phyloP scores from a whole-genome alignment of 2,888 invertebrate genomes.

The Limenitis camilla region DNA sequence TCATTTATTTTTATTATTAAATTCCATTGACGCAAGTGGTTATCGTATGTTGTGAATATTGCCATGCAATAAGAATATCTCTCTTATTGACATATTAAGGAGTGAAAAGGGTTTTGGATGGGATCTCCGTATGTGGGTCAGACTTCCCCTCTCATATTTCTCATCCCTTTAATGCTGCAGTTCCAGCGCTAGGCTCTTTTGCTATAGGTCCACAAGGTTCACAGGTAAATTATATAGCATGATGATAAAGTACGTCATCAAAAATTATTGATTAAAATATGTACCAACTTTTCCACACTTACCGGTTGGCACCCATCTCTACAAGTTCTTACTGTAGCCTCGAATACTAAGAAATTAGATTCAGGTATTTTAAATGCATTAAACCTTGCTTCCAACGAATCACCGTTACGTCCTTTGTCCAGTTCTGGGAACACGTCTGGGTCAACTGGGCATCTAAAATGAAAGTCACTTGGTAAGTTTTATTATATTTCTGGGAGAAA shows the following conservation, averaged over 20 bases:
- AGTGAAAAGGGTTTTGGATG: too few relatives aligned
- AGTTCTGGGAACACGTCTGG: constrained; percentile 93
- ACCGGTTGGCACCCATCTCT: constrained; percentile 91
- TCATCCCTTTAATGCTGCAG: too few relatives aligned
- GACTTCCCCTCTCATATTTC: too few relatives aligned
- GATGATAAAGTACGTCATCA: too few relatives aligned
- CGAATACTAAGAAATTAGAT: constrained; percentile 94
- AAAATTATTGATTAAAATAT: too few relatives aligned
- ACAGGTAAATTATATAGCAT: too few relatives aligned
- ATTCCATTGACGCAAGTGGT: constrained; percentile 8
- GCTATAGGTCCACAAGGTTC: too few relatives aligned
- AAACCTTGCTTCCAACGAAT: constrained; percentile 91
- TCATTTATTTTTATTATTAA: constrained; percentile 2
- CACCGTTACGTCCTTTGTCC: constrained; percentile 88
- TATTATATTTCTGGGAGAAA: not conserved
- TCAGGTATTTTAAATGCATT: constrained; percentile 96
- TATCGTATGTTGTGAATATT: not conserved
- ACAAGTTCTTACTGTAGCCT: constrained; percentile 92
- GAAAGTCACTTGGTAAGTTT: not conserved
- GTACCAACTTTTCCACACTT: constrained; percentile 30
- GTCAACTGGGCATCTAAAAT: constrained; percentile 88
- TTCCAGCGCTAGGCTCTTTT: too few relatives aligned
- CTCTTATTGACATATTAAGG: too few relatives aligned
- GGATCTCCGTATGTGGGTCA: too few relatives aligned
- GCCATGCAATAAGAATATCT: too few relatives aligned